A percentile compares a stretch with the other conserved stretches of the same genome.
phyloP scores from a whole-genome alignment of 2,113 vertebrate genomes.

The Sylvietta virens region DNA sequence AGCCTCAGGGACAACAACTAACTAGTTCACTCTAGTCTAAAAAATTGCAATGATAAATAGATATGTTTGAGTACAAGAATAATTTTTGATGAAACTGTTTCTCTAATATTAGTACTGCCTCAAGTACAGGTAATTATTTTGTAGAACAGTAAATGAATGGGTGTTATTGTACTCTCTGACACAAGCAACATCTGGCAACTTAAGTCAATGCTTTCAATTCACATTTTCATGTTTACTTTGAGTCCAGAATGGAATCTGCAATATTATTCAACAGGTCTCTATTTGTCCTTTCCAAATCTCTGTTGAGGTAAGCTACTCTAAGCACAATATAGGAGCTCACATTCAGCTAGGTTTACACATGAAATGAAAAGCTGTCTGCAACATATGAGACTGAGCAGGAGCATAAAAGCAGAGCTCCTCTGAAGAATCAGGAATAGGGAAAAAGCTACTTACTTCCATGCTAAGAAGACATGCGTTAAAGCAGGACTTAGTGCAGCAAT shows the following conservation, averaged over 20 bases:
- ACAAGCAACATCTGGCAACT: not conserved
- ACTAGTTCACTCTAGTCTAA: not conserved
- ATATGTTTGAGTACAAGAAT: not conserved
- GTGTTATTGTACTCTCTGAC: not conserved
- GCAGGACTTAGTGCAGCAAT: not conserved
- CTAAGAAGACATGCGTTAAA: not conserved
- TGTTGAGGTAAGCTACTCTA: not conserved
- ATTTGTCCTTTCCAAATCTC: not conserved
- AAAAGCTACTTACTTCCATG: not conserved
- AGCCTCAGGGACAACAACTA: not conserved
- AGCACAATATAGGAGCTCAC: not conserved
- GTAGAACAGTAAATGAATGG: not conserved
- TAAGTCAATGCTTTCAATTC: not conserved
- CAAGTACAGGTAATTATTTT: not conserved
- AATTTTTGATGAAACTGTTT: not conserved
- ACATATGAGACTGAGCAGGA: not conserved
- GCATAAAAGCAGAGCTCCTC: not conserved
- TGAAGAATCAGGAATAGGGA: not conserved
- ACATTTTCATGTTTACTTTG: not conserved
- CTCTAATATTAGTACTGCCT: not conserved
- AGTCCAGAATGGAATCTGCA: not conserved
- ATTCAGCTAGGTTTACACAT: not conserved
- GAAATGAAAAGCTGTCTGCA: not conserved
- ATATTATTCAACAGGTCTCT: not conserved
- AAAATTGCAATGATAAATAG: not conserved